These are phyloP conservation scores for Atrichornis clamosus DNA, from an alignment of 2,113 vertebrate genomes.

Conservation along the genomic window DNA sequence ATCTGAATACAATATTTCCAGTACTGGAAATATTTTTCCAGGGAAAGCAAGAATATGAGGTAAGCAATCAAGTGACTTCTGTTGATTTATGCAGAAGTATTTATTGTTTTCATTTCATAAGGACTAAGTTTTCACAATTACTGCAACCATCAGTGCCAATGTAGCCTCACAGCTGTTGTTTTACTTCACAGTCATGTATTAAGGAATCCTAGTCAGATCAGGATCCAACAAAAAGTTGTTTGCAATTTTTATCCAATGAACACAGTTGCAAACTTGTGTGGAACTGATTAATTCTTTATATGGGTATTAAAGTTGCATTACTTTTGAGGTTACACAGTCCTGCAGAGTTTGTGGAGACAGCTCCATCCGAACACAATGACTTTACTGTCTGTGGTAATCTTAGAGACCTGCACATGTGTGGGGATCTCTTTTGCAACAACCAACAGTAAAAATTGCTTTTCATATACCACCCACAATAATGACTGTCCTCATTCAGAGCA, in stretches of 20 bases:
- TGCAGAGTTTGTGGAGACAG: neutral
- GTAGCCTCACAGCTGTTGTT: neutral
- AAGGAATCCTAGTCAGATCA: neutral
- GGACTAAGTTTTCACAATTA: neutral
- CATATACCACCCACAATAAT: neutral
- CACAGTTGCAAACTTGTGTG: neutral
- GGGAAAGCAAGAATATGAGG: neutral
- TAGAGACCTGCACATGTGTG: neutral
- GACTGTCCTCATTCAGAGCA: neutral
- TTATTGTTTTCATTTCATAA: neutral
- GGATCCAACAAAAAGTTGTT: neutral
- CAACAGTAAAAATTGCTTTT: neutral
- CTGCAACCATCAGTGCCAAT: neutral
- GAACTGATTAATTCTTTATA: neutral
- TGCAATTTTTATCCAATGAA: neutral
- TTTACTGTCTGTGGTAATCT: neutral
- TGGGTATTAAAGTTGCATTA: neutral
- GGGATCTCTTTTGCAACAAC: neutral
- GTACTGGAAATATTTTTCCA: neutral
- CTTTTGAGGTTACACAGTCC: neutral
- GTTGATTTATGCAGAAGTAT: neutral
- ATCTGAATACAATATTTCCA: neutral
- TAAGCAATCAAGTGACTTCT: neutral
- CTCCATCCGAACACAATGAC: neutral
- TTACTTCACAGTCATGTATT: neutral